Percentiles rank a stretch among this genome's conserved stretches.
These are phyloP conservation scores for Jacana jacana DNA, from an alignment of 2,113 vertebrate species.

Conservation along the genomic window DNA sequence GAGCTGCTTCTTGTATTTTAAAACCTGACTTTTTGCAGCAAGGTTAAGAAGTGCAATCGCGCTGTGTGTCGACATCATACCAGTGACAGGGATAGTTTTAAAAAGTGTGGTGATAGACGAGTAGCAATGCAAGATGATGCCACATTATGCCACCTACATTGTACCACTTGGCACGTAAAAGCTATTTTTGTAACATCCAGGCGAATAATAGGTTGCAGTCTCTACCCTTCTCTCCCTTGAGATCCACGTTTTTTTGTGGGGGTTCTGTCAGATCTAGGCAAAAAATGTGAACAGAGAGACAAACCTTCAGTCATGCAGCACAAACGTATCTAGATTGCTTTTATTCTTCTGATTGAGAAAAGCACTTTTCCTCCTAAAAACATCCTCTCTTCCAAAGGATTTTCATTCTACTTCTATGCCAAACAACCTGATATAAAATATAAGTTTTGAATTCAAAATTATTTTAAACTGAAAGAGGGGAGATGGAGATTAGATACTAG, in stretches of 20 bases:
- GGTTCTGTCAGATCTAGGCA: background rate
- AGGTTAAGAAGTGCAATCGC: background rate
- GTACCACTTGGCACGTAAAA: background rate
- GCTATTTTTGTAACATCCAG: constrained; percentile 22
- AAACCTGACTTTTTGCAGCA: background rate
- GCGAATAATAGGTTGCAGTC: background rate
- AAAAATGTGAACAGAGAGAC: background rate
- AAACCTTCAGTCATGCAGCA: background rate
- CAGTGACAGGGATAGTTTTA: constrained; percentile 22
- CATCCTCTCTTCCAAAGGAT: background rate
- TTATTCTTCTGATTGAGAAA: background rate
- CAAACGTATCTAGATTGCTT: background rate
- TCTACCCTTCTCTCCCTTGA: background rate
- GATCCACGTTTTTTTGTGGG: background rate
- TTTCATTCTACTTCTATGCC: background rate
- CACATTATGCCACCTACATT: constrained; percentile 24
- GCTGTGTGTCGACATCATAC: background rate
- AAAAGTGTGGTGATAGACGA: constrained; percentile 16
- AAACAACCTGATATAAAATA: background rate
- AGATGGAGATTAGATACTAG: background rate
- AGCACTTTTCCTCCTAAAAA: background rate
- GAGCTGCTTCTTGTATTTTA: background rate
- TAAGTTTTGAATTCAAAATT: background rate
- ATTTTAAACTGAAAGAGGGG: background rate
- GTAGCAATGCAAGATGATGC: constrained; percentile 9